A percentile compares a stretch with the other conserved stretches of the same genome.
Conservation (phyloP, 1,140 invertebrate genomes). For the Papilio helenus region DNA sequence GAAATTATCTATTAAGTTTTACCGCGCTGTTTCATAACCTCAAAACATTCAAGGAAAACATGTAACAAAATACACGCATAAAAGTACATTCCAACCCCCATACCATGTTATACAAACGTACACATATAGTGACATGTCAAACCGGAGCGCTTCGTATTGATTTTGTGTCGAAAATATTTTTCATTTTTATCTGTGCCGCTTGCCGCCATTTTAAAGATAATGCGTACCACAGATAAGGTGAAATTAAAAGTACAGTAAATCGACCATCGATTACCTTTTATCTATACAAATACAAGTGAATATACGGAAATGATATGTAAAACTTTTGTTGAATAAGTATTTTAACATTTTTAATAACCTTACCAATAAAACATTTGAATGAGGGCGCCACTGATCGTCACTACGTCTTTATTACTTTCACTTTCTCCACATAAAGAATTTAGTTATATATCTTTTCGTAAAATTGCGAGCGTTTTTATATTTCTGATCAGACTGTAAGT, state of each 20-base stretch:
- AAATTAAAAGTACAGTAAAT: conserved; percentile 60
- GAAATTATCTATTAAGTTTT: too few relatives aligned
- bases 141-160: conserved; percentile 49
- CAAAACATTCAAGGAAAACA: conserved; percentile 2
- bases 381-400: too few relatives aligned
- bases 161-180: conserved; percentile 58
- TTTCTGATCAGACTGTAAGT: too few relatives aligned
- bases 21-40: not conserved
- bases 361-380: too few relatives aligned
- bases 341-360: not conserved
- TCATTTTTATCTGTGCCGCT: conserved; percentile 52
- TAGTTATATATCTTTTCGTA: too few relatives aligned
- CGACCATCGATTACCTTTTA: conserved; percentile 41
- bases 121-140: conserved; percentile 12
- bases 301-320: conserved; percentile 2
- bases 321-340: not conserved
- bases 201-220: conserved; percentile 58
- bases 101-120: not conserved
- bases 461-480: too few relatives aligned
- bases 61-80: conserved; percentile 12
- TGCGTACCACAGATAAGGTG: conserved; percentile 49
- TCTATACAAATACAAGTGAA: conserved; percentile 6
- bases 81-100: conserved; percentile 21
- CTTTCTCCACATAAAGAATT: too few relatives aligned
- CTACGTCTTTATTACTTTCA: too few relatives aligned